These are phyloP conservation scores for Athene noctua DNA, from an alignment of 2,113 vertebrate genomes.

Conservation along the genomic window DNA sequence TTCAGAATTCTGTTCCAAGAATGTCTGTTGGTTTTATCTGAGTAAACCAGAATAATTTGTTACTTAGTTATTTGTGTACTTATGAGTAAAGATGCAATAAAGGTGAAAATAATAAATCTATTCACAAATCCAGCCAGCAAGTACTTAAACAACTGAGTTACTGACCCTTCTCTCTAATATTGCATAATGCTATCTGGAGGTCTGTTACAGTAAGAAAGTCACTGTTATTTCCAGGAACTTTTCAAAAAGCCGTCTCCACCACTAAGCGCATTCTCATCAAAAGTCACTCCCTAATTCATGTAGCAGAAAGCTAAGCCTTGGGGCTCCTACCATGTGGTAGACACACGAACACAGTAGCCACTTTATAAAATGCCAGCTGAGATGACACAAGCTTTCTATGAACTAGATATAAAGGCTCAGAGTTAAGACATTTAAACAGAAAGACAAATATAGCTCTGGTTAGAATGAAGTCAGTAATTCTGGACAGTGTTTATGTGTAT, in stretches of 20 bases:
- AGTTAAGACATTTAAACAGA: neutral
- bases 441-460: neutral
- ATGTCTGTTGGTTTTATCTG: neutral
- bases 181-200: neutral
- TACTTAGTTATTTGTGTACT: neutral
- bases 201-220: neutral
- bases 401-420: neutral
- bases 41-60: neutral
- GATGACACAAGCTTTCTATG: neutral
- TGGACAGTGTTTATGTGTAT: neutral
- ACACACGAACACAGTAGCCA: neutral
- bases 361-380: neutral
- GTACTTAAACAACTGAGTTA: neutral
- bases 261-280: neutral
- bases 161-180: neutral
- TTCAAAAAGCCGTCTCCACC: neutral
- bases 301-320: neutral
- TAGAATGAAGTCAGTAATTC: neutral
- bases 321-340: rapidly evolving
- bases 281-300: neutral
- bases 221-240: neutral
- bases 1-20: slow-evolving; percentile 6
- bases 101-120: neutral
- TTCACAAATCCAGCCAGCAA: neutral
- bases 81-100: neutral